These are phyloP conservation scores for Nasonia giraulti DNA, from an alignment of 1,140 invertebrate genomes.

Conservation along the genomic window DNA sequence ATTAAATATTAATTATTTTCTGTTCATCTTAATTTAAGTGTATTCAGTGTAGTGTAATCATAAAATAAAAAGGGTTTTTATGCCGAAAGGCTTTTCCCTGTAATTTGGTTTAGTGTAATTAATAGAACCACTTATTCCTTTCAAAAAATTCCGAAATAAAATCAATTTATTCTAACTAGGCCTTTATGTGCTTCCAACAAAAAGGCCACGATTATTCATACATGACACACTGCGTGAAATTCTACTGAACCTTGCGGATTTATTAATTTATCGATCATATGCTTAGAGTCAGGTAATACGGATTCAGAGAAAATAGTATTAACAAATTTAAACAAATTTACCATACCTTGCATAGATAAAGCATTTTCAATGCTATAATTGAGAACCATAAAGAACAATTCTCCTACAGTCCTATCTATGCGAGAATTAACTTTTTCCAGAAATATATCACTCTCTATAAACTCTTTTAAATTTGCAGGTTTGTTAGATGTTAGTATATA, in stretches of 20 bases:
- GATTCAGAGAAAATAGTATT: background rate
- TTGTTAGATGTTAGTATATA: background rate
- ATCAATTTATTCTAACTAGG: too few relatives aligned
- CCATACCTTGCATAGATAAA: background rate
- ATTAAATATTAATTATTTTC: too few relatives aligned
- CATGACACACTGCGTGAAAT: background rate
- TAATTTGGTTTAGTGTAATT: too few relatives aligned
- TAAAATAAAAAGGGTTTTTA: too few relatives aligned
- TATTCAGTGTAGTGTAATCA: too few relatives aligned
- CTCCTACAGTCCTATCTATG: background rate
- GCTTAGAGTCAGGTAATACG: too few relatives aligned
- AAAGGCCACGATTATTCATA: too few relatives aligned
- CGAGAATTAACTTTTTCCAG: background rate
- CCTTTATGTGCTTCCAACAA: too few relatives aligned
- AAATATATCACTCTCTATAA: background rate
- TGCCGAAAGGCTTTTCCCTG: too few relatives aligned
- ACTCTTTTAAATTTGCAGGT: background rate
- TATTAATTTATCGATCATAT: constrained; percentile 18
- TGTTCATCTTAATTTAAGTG: too few relatives aligned
- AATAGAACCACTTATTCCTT: too few relatives aligned
- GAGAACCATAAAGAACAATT: background rate
- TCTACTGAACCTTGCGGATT: background rate
- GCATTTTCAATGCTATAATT: background rate
- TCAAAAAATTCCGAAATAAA: too few relatives aligned
- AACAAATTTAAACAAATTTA: background rate